Conservation (phyloP, 2,888 invertebrate species). For the Apomyelois bistriatella region DNA sequence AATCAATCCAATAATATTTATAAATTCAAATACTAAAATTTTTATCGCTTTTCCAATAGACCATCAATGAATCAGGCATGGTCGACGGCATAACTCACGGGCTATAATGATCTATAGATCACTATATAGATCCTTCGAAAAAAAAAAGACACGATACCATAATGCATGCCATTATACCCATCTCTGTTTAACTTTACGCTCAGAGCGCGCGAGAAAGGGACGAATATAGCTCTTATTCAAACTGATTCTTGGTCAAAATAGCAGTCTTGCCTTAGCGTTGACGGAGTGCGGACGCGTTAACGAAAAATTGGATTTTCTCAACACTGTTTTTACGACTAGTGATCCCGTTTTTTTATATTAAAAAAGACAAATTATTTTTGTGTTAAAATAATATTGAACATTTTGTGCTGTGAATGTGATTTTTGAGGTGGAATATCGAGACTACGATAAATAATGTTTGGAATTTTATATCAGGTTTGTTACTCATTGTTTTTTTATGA, state of each 20-base stretch:
- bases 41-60: conserved; percentile 21
- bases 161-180: conserved; percentile 69
- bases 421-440: background rate
- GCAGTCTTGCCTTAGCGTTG: conserved; percentile 41
- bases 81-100: conserved; percentile 64
- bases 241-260: conserved; percentile 30
- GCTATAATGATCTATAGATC: conserved; percentile 66
- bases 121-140: conserved; percentile 65
- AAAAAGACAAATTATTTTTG: background rate
- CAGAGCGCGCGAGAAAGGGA: conserved; percentile 23
- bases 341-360: background rate
- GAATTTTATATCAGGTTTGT: conserved; percentile 12
- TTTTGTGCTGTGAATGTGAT: conserved; percentile 9
- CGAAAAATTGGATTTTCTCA: background rate
- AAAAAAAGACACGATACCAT: conserved; percentile 57
- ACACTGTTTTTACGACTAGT: conserved; percentile 13
- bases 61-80: conserved; percentile 52
- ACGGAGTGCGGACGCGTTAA: conserved; percentile 23
- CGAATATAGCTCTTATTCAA: conserved; percentile 54
- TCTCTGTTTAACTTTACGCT: conserved; percentile 34
- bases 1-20: conserved; percentile 22
- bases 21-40: conserved; percentile 39
- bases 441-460: conserved; percentile 3
- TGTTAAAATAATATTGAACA: conserved; percentile 1
- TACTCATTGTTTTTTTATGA: conserved; percentile 6